A percentile compares a stretch with the other conserved stretches of the same genome.
Evolutionary conservation across 2,113 vertebrate species (phyloP).

Genomic region (Heptranchias perlo): DNA sequence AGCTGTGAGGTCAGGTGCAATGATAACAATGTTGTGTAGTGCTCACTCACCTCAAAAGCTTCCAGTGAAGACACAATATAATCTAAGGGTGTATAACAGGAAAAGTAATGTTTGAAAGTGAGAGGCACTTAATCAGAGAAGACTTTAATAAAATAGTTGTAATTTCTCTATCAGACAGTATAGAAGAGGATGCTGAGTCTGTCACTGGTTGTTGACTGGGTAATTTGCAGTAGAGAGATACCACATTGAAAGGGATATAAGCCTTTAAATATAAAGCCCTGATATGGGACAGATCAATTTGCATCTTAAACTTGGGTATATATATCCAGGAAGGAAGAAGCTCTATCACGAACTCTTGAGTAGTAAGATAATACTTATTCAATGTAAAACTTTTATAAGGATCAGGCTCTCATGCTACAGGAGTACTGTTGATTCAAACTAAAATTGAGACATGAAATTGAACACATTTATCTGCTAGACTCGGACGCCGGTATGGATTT

Average conservation of each 20-base stretch:
- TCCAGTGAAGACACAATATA: background rate
- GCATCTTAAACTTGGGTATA: background rate
- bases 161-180: background rate
- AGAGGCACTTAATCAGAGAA: background rate
- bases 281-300: background rate
- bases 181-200: too few species aligned
- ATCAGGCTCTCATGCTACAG: background rate
- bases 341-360: background rate
- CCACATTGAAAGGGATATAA: background rate
- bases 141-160: background rate
- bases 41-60: background rate
- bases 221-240: background rate
- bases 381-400: slow-evolving; percentile 34
- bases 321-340: background rate
- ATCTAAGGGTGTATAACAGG: background rate
- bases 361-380: slow-evolving; percentile 19
- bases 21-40: background rate
- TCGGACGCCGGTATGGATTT: slow-evolving; percentile 45
- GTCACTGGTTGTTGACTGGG: background rate
- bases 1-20: background rate
- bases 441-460: background rate
- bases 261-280: background rate
- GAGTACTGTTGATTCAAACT: background rate
- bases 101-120: background rate
- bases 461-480: background rate